Base-by-base conservation (phyloP, 1,140 invertebrate species). In the Aporrectodea caliginosa region DNA sequence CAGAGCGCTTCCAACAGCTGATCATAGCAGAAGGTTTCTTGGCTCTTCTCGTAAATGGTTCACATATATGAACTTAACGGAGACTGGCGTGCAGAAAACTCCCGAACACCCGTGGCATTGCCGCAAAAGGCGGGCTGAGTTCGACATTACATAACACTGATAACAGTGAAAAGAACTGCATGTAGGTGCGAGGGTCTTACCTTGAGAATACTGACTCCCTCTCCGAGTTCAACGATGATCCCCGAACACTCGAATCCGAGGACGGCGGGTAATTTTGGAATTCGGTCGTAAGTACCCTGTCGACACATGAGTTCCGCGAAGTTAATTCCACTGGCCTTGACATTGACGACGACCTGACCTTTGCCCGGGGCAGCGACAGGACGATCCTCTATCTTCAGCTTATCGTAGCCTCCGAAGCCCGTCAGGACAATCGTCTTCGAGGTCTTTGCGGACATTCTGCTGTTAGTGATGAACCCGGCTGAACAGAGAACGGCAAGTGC, bases 241-340 rank as follows among this genome's bases (percentile, higher is more conserved):
- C 89, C 90, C 31, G 88, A 80, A 84, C 88, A 89, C 85, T 91
- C 90, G 30, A 89, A 84, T 0, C 90, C 90, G n/a, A 90, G 82
- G 14, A 88, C 83, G 79, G 87, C 87, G 2, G 90, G 90, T 0
- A 87, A 83, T 77, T 85, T 82, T 0, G 81, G 68, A 29, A 80
- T 76, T 2, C 86, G 78, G 0, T 78, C 78, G n/a, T 88, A 84
- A n/a, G 90, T 79, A 2, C 90, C 90, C 81, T 88, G 87, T 74
- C 89, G 83, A 1, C 84, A 86, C 81, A 81, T 81, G 35, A 90
- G 82, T 85, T 91, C 90, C 75, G 88, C 87, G 83, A 90, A 91
- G 83, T 90, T 91, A 29, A 90, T 22, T 70, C 81, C 81, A 31
- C 34, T 16, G 29, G 78, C 74, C 69, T 80, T 80, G 69, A 81